Percentiles rank a stretch among this genome's conserved stretches.
Conservation (phyloP, 2,797 vertebrate genomes). For the Petrocephalus schoutedeni region DNA sequence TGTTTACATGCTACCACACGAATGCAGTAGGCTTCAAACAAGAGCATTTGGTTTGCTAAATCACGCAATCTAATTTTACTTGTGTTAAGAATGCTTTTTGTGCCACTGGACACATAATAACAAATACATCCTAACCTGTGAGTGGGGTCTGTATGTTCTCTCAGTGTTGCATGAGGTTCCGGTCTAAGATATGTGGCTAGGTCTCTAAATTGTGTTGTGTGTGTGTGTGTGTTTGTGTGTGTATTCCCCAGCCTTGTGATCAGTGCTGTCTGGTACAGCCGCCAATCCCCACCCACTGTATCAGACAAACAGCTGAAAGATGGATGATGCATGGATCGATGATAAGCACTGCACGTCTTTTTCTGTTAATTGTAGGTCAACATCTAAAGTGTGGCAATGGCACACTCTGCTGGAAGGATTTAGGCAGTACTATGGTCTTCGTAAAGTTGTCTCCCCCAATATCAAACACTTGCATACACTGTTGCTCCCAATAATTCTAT, state of each 20-base stretch:
- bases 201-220: not conserved
- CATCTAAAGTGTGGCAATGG: not conserved
- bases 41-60: not conserved
- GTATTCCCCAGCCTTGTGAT: not conserved
- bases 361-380: not conserved
- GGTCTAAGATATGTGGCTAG: not conserved
- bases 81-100: not conserved
- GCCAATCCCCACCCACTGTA: not conserved
- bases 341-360: not conserved
- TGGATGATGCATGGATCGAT: not conserved
- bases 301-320: not conserved
- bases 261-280: not conserved
- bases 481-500: not conserved
- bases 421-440: not conserved
- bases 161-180: not conserved
- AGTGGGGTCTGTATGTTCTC: not conserved
- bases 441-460: not conserved
- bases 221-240: not conserved
- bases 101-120: not conserved
- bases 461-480: not conserved
- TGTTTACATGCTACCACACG: not conserved
- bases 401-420: slow-evolving; percentile 5
- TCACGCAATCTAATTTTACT: not conserved
- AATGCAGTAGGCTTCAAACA: not conserved
- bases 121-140: not conserved